These are phyloP conservation scores for Aphelenchoides besseyi DNA, from an alignment of 1,140 invertebrate genomes.

Conservation along the genomic window DNA sequence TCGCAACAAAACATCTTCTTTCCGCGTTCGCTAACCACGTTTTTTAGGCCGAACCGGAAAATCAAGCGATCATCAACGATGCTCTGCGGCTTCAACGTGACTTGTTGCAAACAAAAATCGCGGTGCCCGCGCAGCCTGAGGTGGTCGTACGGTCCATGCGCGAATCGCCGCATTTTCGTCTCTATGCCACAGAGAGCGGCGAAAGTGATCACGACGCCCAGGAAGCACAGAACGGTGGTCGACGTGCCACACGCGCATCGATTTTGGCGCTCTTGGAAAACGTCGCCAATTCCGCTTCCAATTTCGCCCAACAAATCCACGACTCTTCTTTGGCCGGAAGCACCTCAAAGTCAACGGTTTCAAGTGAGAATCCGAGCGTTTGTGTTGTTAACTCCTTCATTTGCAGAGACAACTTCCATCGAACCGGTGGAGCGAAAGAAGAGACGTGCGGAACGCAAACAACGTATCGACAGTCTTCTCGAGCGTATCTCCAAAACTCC, in stretches of 20 bases:
- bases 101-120: background rate
- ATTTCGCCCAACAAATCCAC: background rate
- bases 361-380: no score
- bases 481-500: background rate
- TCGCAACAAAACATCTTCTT: no score
- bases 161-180: background rate
- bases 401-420: background rate
- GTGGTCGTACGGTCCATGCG: background rate
- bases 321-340: no score
- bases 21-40: no score
- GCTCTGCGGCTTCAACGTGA: slow-evolving; percentile 19
- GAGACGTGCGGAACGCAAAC: background rate
- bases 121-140: slow-evolving; percentile 5
- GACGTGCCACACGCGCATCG: background rate
- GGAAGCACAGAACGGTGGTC: background rate
- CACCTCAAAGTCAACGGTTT: no score
- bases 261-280: background rate
- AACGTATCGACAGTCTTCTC: background rate
- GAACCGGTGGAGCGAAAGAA: background rate
- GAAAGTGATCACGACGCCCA: background rate
- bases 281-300: background rate
- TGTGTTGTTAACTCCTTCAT: background rate
- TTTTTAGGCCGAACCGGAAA: background rate
- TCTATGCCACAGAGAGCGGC: background rate
- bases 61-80: background rate